Percentiles rank a stretch among this genome's conserved stretches.
phyloP scores from a whole-genome alignment of 2,797 vertebrate species.

The Poecilia picta region DNA sequence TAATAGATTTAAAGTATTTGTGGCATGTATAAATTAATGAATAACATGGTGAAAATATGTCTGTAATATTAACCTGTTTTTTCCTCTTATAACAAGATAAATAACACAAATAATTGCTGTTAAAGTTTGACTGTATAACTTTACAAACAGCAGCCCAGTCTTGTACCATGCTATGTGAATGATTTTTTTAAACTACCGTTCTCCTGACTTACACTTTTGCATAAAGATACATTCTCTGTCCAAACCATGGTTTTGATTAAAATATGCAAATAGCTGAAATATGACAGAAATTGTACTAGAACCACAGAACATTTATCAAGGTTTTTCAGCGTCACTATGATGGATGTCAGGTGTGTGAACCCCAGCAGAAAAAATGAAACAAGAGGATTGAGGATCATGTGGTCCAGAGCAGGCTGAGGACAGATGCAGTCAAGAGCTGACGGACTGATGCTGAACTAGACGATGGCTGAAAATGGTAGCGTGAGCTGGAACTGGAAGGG shows the following conservation, averaged over 20 bases:
- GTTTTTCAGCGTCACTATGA: no score
- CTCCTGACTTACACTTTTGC: not conserved
- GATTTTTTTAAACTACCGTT: no score
- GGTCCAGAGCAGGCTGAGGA: not conserved
- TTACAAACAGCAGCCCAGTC: no score
- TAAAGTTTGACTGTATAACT: no score
- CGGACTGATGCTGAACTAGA: not conserved
- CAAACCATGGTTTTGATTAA: not conserved
- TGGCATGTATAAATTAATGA: no score
- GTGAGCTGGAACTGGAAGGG: constrained; percentile 19
- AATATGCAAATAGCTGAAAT: not conserved
- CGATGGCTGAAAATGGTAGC: constrained; percentile 62
- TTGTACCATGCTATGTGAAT: not conserved
- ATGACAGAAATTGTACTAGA: not conserved
- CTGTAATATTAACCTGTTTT: no score
- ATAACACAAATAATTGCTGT: no score
- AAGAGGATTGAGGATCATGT: no score
- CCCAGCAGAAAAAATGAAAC: not conserved
- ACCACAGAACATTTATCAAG: not conserved
- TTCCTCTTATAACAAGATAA: no score
- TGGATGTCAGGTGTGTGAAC: not conserved
- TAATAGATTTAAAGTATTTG: no score
- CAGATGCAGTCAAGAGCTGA: not conserved
- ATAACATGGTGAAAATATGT: no score
- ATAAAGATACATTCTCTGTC: not conserved